Conservation (phyloP, 2,113 vertebrate species). For the Pardalotus punctatus region DNA sequence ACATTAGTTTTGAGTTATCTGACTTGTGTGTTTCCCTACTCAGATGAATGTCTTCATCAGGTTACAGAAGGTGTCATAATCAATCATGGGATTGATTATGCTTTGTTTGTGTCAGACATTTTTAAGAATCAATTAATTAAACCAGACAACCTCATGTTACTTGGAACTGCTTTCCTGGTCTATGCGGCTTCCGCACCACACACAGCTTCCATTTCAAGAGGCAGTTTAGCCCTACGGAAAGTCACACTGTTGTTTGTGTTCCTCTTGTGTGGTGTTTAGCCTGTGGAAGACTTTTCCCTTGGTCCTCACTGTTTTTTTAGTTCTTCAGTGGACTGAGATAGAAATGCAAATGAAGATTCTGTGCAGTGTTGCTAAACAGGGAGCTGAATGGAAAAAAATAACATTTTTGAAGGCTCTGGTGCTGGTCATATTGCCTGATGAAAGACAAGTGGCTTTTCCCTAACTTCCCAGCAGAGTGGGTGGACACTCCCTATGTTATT, state of each 20-base stretch:
- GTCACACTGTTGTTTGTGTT: not conserved
- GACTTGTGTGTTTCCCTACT: not conserved
- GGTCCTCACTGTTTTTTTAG: not conserved
- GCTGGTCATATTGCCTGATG: not conserved
- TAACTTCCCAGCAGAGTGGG: not conserved
- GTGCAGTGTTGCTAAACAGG: not conserved
- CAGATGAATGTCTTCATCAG: not conserved
- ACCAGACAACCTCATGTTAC: not conserved
- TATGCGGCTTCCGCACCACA: not conserved
- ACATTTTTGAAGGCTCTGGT: not conserved
- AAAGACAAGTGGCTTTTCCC: not conserved
- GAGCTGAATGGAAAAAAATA: not conserved
- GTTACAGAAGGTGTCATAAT: not conserved
- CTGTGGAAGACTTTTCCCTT: not conserved
- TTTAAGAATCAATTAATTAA: not conserved
- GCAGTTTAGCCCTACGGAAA: not conserved
- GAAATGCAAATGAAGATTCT: not conserved
- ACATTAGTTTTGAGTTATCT: not conserved
- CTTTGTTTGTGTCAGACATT: not conserved
- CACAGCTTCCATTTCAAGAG: rapidly evolving
- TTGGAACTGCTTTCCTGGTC: not conserved
- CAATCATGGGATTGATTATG: not conserved
- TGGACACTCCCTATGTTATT: rapidly evolving
- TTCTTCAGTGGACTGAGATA: not conserved
- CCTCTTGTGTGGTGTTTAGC: not conserved